phyloP scores from a whole-genome alignment of 2,888 invertebrate species.

The Cerastoderma edule region DNA sequence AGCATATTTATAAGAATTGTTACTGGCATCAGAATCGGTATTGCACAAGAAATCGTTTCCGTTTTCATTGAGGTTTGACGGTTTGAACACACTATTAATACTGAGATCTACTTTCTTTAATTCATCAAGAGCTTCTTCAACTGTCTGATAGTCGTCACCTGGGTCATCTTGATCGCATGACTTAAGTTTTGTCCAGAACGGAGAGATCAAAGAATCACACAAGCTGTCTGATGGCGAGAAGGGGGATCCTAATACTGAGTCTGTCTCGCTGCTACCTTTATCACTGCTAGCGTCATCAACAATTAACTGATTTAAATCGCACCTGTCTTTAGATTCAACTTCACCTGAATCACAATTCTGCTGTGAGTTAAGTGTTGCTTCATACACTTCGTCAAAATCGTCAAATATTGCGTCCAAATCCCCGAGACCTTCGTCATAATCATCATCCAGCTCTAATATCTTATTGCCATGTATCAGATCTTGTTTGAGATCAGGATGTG shows the following conservation, averaged over 20 bases:
- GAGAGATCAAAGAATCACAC: conserved; percentile 1
- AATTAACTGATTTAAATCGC: background rate
- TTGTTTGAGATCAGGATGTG: too few species aligned
- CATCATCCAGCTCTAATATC: conserved; percentile 37
- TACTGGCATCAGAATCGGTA: conserved; percentile 8
- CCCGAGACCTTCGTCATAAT: conserved; percentile 54
- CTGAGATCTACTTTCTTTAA: conserved; percentile 15
- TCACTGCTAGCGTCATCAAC: conserved; percentile 14
- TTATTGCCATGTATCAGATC: too few species aligned
- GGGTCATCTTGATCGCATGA: too few species aligned
- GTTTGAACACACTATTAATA: conserved; percentile 6
- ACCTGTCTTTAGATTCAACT: background rate
- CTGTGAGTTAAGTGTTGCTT: conserved; percentile 24
- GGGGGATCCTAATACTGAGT: conserved; percentile 18
- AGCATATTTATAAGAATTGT: too few species aligned
- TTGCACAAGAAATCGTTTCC: background rate
- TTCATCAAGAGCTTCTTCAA: conserved; percentile 19
- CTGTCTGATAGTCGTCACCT: conserved; percentile 11
- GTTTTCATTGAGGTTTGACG: background rate
- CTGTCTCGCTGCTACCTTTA: conserved; percentile 19
- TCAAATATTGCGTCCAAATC: conserved; percentile 58
- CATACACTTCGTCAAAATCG: conserved; percentile 57
- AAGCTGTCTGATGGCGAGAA: conserved; percentile 7
- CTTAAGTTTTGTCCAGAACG: conserved; percentile 8
- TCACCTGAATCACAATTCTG: background rate